Percentiles rank a stretch among this genome's conserved stretches.
Evolutionary conservation across 2,888 invertebrate species (phyloP).

Genomic region (Dynastes tityus): DNA sequence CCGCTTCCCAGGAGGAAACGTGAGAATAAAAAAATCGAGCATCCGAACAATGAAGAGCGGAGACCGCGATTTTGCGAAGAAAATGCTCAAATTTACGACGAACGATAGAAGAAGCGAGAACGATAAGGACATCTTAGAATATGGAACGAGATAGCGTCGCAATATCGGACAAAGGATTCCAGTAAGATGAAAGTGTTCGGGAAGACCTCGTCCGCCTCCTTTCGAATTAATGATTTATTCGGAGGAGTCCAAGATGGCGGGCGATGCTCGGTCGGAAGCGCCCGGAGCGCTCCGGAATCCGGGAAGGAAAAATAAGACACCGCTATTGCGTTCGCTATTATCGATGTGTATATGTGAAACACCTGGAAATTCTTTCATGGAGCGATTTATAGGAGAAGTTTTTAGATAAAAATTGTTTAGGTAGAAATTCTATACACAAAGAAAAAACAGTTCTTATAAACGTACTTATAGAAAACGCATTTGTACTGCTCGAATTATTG

Average conservation of each 20-base stretch:
- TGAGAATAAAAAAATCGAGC: slow-evolving; percentile 8
- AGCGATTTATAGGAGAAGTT: background rate
- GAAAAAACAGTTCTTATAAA: too few relatives aligned
- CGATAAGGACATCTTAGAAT: background rate
- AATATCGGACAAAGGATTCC: slow-evolving; percentile 42
- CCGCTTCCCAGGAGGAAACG: background rate
- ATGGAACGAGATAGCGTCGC: background rate
- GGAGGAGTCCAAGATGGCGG: slow-evolving; percentile 60
- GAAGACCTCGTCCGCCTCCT: slow-evolving; percentile 53
- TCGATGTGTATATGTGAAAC: background rate
- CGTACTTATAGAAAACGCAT: too few relatives aligned
- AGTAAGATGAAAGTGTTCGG: slow-evolving; percentile 56
- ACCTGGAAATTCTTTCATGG: background rate
- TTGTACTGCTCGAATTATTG: too few relatives aligned
- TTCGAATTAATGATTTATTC: slow-evolving; percentile 66
- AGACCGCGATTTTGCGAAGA: slow-evolving; percentile 19
- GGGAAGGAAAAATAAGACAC: slow-evolving; percentile 37
- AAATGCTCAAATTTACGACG: background rate
- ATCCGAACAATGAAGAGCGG: slow-evolving; percentile 11
- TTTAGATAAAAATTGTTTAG: background rate
- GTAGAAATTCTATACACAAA: too few relatives aligned
- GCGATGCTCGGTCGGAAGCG: slow-evolving; percentile 54
- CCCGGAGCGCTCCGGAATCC: slow-evolving; percentile 56
- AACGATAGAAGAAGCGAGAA: background rate
- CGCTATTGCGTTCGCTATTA: background rate